These are phyloP conservation scores for Polia nebulosa DNA, from an alignment of 2,888 invertebrate genomes.

Conservation along the genomic window DNA sequence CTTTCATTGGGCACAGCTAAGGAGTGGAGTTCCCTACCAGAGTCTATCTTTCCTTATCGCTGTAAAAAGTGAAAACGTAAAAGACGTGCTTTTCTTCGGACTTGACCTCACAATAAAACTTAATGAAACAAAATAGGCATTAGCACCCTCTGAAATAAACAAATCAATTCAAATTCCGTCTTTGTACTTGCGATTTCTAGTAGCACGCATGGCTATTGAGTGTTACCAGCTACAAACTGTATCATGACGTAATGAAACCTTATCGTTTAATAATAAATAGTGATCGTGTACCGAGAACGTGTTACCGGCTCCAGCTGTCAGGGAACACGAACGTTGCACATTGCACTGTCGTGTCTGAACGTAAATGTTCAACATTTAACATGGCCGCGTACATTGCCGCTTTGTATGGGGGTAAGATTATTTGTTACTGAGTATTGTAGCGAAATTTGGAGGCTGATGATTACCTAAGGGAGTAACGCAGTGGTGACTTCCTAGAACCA, in stretches of 20 bases:
- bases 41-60: too few relatives aligned
- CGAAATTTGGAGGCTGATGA: slow-evolving; percentile 7
- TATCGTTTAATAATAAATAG: slow-evolving; percentile 52
- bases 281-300: slow-evolving; percentile 43
- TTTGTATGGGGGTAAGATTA: slow-evolving; percentile 11
- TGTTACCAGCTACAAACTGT: neutral
- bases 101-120: neutral
- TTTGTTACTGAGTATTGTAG: slow-evolving; percentile 26
- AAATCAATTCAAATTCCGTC: neutral
- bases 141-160: neutral
- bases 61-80: too few relatives aligned
- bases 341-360: slow-evolving; percentile 52
- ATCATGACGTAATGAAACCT: slow-evolving; percentile 22
- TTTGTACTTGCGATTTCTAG: neutral
- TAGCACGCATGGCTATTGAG: neutral
- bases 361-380: slow-evolving; percentile 45
- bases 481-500: too few relatives aligned
- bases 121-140: too few relatives aligned
- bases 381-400: slow-evolving; percentile 30
- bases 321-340: slow-evolving; percentile 46
- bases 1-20: too few relatives aligned
- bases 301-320: slow-evolving; percentile 47
- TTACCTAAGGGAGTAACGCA: neutral
- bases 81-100: neutral
- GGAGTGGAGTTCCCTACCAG: too few relatives aligned